A percentile compares a stretch with the other conserved stretches of the same genome.
Conservation (phyloP, 2,888 invertebrate species). For the Ophion ellenae region DNA sequence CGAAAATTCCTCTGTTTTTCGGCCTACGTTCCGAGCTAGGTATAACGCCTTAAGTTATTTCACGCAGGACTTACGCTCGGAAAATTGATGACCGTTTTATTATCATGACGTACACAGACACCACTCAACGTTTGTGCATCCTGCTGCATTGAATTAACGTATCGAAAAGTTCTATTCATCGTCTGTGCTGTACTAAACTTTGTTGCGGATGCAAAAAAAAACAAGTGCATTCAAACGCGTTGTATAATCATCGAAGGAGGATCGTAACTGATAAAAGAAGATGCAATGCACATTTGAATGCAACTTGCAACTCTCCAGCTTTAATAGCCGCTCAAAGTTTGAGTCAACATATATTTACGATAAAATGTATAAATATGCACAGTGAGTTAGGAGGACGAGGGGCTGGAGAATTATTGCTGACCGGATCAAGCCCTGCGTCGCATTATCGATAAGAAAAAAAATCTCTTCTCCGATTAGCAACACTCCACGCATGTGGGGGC, state of each 20-base stretch:
- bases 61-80: too few species aligned
- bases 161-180: too few species aligned
- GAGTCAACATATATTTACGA: conserved; percentile 3
- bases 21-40: too few species aligned
- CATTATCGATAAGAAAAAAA: background rate
- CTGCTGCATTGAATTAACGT: too few species aligned
- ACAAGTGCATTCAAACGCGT: background rate
- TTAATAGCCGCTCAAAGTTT: background rate
- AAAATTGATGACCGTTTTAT: too few species aligned
- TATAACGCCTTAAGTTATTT: too few species aligned
- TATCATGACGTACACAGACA: too few species aligned
- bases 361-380: background rate
- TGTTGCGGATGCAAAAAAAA: background rate
- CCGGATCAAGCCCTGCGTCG: conserved; percentile 2
- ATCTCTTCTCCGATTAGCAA: conserved; percentile 3
- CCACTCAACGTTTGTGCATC: too few species aligned
- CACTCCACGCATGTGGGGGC: background rate
- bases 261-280: background rate
- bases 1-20: too few species aligned
- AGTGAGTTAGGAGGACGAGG: background rate
- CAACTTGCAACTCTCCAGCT: background rate
- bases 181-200: background rate
- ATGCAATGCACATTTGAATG: background rate
- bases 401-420: conserved; percentile 40
- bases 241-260: background rate